Evolutionary conservation across 2,797 vertebrate genomes (phyloP), one percentile per base, ranked within the genome.

Genomic region (Acestrorhynchus altus): DNA sequence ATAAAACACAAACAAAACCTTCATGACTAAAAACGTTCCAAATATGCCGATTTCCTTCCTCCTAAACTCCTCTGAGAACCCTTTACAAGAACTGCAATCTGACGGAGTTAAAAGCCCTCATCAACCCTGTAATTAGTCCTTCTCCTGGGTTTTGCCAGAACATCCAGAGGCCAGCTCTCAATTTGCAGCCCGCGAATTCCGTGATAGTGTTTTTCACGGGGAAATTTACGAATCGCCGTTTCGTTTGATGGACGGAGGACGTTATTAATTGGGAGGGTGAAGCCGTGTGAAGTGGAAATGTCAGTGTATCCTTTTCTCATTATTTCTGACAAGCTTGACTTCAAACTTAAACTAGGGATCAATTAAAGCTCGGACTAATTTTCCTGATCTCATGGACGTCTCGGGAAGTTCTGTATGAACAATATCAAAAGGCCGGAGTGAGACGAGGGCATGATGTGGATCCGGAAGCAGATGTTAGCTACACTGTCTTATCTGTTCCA

Each of bases 121-220:
- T 77, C 68, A 61, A 13, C 31, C 40, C 56, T 16, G n/a, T 39
- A 24, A 78, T 80, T 69, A 65, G 16, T 35, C n/a, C 28, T 47
- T 49, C 66, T 76, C 54, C 16, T 63, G 74, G 60, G 73, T 31
- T 47, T 89, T 81, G 85, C 87, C 88, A 86, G 79, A 79, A 77
- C 51, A 65, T 77, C 84, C 75, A 84, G 85, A 81, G 87, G 74
- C 74, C 64, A 70, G 15, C 74, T 72, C 79, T 77, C 63, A 1
- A 61, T 40, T 40, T 15, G 40, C 22, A 47, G 64, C 44, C 18
- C 16, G 22, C 24, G 6, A 26, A 44, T 42, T 46, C 63, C 46
- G 22, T 15, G 1, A 46, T 16, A 24, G 12, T 1, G 12, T 7
- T 15, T 20, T 24, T 24, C 0, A 1, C 10, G 10, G 13, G 63